These are phyloP conservation scores for Andrena camellia DNA, from an alignment of 2,888 invertebrate genomes.

Conservation along the genomic window DNA sequence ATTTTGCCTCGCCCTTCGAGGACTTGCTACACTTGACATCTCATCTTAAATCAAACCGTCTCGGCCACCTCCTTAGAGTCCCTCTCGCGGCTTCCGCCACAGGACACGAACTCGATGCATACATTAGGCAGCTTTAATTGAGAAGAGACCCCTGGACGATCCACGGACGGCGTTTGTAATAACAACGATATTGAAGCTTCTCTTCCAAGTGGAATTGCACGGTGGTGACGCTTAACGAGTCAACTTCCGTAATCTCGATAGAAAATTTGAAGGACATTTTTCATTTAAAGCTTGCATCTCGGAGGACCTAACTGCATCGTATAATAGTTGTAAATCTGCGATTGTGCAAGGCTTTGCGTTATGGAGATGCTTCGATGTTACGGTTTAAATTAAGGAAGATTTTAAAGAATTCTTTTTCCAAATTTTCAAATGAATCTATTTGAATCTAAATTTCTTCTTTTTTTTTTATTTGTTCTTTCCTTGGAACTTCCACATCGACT, in stretches of 20 bases:
- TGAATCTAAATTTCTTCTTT: no score
- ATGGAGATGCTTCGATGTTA: no score
- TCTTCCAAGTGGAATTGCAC: neutral
- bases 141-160: slow-evolving; percentile 74
- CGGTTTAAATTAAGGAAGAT: no score
- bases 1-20: slow-evolving; percentile 73
- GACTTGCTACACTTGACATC: slow-evolving; percentile 75
- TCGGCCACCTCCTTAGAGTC: slow-evolving; percentile 69
- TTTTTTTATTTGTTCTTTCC: no score
- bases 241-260: slow-evolving; percentile 25
- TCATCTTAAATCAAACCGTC: slow-evolving; percentile 78
- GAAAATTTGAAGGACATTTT: slow-evolving; percentile 3
- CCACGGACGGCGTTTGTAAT: slow-evolving; percentile 14
- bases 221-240: slow-evolving; percentile 25
- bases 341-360: no score
- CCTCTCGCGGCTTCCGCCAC: slow-evolving; percentile 73
- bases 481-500: no score
- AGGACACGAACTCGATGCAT: slow-evolving; percentile 84
- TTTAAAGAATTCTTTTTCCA: no score
- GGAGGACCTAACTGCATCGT: no score
- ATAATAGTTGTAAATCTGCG: no score
- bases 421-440: no score
- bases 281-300: neutral
- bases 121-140: slow-evolving; percentile 83
- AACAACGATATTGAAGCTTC: slow-evolving; percentile 27